Evolutionary conservation across 2,797 vertebrate genomes (phyloP), one percentile per base, ranked within the genome.

Genomic region (Clarias pachynema): DNA sequence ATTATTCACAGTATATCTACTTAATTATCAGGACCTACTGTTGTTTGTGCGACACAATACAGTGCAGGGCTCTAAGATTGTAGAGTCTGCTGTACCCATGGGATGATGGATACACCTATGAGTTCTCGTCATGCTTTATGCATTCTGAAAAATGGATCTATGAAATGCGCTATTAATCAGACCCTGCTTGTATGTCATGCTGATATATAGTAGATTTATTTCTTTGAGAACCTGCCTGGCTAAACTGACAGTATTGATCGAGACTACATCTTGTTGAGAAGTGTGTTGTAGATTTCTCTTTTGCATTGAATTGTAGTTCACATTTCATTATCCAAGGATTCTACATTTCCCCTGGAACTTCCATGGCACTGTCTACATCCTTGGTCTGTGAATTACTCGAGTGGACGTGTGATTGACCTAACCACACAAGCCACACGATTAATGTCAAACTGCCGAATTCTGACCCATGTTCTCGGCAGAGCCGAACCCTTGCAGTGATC

Each of bases 161-260:
- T 89, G 87, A 89, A 90, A 90, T 88, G 87, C 85, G 82, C 90
- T 88, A 90, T 92, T 92, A 91, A 88, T 88, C 86, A 83, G 87
- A 83, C 72, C 60, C 69, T 86, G 69, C 78, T 87, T 83, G 82
- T 86, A 77, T 73, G 83, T 68, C 83, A 78, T 79, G 82, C 80
- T 88, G 74, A 82, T 80, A 82, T 80, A 82, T 83, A 77, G 81
- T 79, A 37, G 60, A 77, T 49, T 84, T 57, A 56, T 85, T 63
- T 80, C 31, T 79, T 78, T 83, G 62, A 86, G 74, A 83, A 59
- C 26, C 49, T 87, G 65, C 57, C 57, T 68, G 73, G 83, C 75
- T 49, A 56, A 34, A 75, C 75, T 80, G 78, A 81, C 81, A 81
- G 81, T 62, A 82, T 77, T 78, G 70, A 85, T 81, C 62, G 53